These are phyloP conservation scores for Eudemis profundana DNA, from an alignment of 2,888 invertebrate genomes.

Conservation along the genomic window DNA sequence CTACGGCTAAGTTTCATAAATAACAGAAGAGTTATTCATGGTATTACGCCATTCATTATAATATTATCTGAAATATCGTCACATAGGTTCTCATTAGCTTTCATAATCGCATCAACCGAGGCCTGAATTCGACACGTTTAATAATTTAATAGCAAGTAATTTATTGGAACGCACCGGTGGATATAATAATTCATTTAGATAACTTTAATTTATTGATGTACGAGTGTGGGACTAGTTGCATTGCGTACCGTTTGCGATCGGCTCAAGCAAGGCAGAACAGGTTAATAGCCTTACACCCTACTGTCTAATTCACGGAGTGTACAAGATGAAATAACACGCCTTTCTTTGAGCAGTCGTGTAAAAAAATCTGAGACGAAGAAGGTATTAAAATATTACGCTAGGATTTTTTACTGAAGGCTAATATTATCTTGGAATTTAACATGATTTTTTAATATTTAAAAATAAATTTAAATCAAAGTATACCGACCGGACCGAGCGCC, in stretches of 20 bases:
- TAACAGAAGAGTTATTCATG: too few relatives aligned
- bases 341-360: too few relatives aligned
- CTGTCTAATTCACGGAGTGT: too few relatives aligned
- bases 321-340: too few relatives aligned
- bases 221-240: constrained; percentile 45
- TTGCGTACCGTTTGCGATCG: constrained; percentile 21
- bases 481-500: too few relatives aligned
- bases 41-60: not conserved
- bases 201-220: constrained; percentile 55
- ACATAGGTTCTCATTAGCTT: constrained; percentile 27
- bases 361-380: too few relatives aligned
- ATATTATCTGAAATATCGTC: not conserved
- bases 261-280: constrained; percentile 9
- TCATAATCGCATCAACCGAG: constrained; percentile 23
- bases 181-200: constrained; percentile 57
- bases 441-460: too few relatives aligned
- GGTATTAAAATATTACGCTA: too few relatives aligned
- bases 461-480: too few relatives aligned
- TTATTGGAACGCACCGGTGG: constrained; percentile 52
- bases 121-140: constrained; percentile 40
- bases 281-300: constrained; percentile 4
- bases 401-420: too few relatives aligned
- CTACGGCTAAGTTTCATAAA: too few relatives aligned
- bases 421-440: too few relatives aligned
- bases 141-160: constrained; percentile 52